These are phyloP conservation scores for Temnothorax unifasciatus DNA, from an alignment of 2,888 invertebrate genomes.

Conservation along the genomic window DNA sequence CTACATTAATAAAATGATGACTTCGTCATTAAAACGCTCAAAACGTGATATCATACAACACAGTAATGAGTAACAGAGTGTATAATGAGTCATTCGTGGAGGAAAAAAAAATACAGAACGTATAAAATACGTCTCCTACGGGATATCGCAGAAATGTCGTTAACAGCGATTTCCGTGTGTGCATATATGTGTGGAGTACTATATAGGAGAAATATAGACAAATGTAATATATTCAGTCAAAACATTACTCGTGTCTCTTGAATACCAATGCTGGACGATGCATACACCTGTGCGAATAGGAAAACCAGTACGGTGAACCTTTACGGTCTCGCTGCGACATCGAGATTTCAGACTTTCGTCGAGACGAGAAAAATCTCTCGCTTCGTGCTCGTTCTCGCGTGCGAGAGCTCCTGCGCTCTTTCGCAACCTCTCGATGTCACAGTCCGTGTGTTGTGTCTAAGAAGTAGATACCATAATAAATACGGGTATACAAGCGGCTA, in stretches of 20 bases:
- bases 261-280: conserved; percentile 74
- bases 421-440: conserved; percentile 63
- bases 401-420: not conserved
- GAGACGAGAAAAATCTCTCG: not conserved
- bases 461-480: conserved; percentile 12
- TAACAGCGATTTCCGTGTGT: conserved; percentile 62
- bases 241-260: conserved; percentile 68
- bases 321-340: conserved; percentile 70
- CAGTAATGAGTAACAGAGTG: conserved; percentile 59
- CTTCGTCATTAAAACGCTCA: conserved; percentile 61
- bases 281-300: conserved; percentile 73
- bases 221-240: conserved; percentile 65
- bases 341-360: conserved; percentile 58
- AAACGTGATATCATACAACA: conserved; percentile 72
- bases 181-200: conserved; percentile 43
- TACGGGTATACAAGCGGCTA: conserved; percentile 3
- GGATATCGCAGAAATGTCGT: conserved; percentile 58
- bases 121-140: conserved; percentile 50
- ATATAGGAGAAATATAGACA: conserved; percentile 55
- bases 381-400: not conserved
- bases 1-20: conserved; percentile 65
- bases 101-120: conserved; percentile 10
- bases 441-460: conserved; percentile 55
- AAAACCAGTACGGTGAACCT: conserved; percentile 66
- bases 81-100: conserved; percentile 64